phyloP scores from a whole-genome alignment of 2,888 invertebrate genomes.

The Tachystola acroxantha region DNA sequence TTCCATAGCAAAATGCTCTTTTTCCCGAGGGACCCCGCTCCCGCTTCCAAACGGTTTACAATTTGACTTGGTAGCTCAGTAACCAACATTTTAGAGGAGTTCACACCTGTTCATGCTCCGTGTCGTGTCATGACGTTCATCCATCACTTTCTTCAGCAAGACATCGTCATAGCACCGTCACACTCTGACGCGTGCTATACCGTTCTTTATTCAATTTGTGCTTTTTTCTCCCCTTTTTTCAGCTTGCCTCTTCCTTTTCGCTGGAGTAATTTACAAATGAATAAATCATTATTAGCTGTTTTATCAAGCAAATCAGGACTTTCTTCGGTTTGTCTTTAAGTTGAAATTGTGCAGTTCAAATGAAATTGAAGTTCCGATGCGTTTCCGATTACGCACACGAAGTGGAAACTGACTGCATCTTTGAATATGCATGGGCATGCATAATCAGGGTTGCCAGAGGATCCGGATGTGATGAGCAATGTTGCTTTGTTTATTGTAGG shows the following conservation, averaged over 20 bases:
- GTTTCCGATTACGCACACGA: constrained; percentile 70
- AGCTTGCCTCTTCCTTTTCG: constrained; percentile 53
- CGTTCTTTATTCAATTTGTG: constrained; percentile 33
- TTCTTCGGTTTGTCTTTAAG: constrained; percentile 31
- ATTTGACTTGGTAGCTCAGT: constrained; percentile 51
- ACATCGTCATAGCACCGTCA: constrained; percentile 44
- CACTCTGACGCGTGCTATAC: constrained; percentile 52
- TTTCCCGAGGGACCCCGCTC: constrained; percentile 25
- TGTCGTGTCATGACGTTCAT: constrained; percentile 36
- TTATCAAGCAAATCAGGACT: constrained; percentile 23
- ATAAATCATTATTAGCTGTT: constrained; percentile 44
- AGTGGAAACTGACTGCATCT: constrained; percentile 66
- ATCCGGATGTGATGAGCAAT: not conserved
- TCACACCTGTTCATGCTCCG: constrained; percentile 34
- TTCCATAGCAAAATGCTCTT: too few relatives aligned
- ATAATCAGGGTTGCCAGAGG: constrained; percentile 17
- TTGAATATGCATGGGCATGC: constrained; percentile 69
- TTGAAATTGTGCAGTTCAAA: constrained; percentile 35
- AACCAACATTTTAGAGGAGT: constrained; percentile 41
- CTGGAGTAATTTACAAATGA: constrained; percentile 56
- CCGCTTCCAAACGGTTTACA: constrained; percentile 18
- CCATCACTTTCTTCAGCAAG: constrained; percentile 53
- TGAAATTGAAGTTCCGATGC: constrained; percentile 34
- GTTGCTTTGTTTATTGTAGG: not conserved
- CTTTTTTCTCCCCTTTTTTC: constrained; percentile 42